phyloP scores from a whole-genome alignment of 2,888 invertebrate species.

The Aleiodes testaceus region DNA sequence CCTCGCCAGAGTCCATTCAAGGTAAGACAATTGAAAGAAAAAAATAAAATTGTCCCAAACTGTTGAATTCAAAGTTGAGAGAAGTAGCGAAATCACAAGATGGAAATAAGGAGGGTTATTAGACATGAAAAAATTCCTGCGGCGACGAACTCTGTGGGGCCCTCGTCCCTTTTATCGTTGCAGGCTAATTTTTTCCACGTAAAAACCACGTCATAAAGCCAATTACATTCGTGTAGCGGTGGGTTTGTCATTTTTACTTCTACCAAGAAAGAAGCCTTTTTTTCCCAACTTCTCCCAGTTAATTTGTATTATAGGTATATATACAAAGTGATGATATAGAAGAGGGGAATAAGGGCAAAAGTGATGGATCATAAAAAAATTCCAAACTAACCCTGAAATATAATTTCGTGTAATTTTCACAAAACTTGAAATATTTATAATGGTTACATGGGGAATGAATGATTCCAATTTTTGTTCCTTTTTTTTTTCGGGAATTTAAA shows the following conservation, averaged over 20 bases:
- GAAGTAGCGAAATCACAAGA: constrained; percentile 21
- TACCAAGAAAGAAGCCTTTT: constrained; percentile 27
- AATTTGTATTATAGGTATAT: constrained; percentile 29
- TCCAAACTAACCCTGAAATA: constrained; percentile 43
- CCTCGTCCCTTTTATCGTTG: constrained; percentile 46
- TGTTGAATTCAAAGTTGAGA: constrained; percentile 25
- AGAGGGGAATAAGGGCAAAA: constrained; percentile 24
- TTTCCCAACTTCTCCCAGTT: constrained; percentile 29
- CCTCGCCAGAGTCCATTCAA: constrained; percentile 77
- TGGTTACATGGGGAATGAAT: neutral
- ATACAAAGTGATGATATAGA: constrained; percentile 26
- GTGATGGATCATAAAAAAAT: constrained; percentile 44
- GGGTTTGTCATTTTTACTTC: constrained; percentile 65
- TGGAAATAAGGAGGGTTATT: constrained; percentile 38
- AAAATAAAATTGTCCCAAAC: neutral
- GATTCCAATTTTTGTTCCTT: neutral
- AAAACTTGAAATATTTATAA: neutral
- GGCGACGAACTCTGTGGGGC: constrained; percentile 29
- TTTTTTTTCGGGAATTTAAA: neutral
- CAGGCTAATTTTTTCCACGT: constrained; percentile 65
- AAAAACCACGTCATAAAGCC: constrained; percentile 66
- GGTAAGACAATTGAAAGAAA: constrained; percentile 59
- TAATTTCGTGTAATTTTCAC: constrained; percentile 59
- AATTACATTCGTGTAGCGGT: constrained; percentile 60
- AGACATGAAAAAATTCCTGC: constrained; percentile 39